Conservation (phyloP, 2,888 invertebrate species). For the Muscina levida region DNA sequence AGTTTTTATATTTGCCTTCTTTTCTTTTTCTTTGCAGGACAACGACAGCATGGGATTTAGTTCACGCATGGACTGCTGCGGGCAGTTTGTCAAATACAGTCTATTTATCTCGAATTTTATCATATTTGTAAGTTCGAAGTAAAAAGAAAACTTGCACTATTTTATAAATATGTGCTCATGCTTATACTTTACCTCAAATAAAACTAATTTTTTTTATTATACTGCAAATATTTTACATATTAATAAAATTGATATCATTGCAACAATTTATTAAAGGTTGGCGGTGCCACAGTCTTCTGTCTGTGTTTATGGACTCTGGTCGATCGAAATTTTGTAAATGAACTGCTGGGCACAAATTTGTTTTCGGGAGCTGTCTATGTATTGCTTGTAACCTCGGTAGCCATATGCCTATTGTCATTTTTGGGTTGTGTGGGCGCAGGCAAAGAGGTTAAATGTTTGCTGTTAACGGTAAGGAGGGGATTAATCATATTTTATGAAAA, state of each 20-base stretch:
- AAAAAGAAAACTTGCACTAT: background rate
- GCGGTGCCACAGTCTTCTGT: constrained; percentile 88
- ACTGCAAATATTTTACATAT: constrained; percentile 2
- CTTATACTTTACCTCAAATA: too few relatives aligned
- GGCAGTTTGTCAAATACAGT: constrained; percentile 92
- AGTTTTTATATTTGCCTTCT: constrained; percentile 4
- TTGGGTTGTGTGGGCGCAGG: constrained; percentile 96
- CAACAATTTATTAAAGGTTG: constrained; percentile 85
- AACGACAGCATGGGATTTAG: constrained; percentile 86
- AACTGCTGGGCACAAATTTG: constrained; percentile 91
- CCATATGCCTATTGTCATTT: constrained; percentile 91
- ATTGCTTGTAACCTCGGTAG: constrained; percentile 89
- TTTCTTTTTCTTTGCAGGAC: constrained; percentile 47
- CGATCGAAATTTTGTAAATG: constrained; percentile 91
- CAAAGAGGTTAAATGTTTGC: constrained; percentile 95
- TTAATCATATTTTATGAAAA: background rate
- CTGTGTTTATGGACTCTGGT: constrained; percentile 92
- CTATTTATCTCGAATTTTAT: constrained; percentile 91
- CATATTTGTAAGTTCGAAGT: constrained; percentile 90
- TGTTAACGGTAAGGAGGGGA: constrained; percentile 87
- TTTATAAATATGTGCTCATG: too few relatives aligned
- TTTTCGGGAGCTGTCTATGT: constrained; percentile 93
- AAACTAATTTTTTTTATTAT: background rate
- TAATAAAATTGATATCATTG: too few relatives aligned
- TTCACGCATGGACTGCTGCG: constrained; percentile 92